Conservation (phyloP, 2,888 invertebrate genomes). For the Latrodectus elegans region DNA sequence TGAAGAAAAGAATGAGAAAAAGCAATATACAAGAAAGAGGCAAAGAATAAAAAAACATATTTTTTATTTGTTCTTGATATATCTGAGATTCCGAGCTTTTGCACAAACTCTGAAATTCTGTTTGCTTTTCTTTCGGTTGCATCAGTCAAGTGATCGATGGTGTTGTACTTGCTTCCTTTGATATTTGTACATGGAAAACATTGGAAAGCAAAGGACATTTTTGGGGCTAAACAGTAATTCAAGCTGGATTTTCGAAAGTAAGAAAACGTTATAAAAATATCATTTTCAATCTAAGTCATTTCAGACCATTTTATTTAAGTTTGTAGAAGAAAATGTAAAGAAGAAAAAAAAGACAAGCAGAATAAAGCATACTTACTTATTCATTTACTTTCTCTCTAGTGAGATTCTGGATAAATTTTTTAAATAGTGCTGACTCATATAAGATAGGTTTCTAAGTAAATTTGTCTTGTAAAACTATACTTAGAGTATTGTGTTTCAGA, state of each 20-base stretch:
- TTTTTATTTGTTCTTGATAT: slow-evolving; percentile 5
- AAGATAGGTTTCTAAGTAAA: background rate
- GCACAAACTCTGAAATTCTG: slow-evolving; percentile 5
- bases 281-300: slow-evolving; percentile 3
- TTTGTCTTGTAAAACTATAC: background rate
- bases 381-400: background rate
- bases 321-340: background rate
- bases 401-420: background rate
- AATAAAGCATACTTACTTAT: background rate
- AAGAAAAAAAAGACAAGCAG: background rate
- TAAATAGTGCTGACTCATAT: background rate
- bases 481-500: background rate
- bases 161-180: background rate
- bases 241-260: background rate
- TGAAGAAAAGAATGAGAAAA: background rate
- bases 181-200: slow-evolving; percentile 5
- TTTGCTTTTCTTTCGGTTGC: background rate
- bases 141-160: background rate
- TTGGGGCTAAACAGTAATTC: no score
- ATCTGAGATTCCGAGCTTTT: slow-evolving; percentile 4
- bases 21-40: no score
- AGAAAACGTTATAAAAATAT: background rate
- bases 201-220: background rate
- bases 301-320: background rate
- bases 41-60: background rate